Evolutionary conservation across 1,140 invertebrate genomes (phyloP), one percentile per base, ranked within the genome.

Genomic region (Apis dorsata): DNA sequence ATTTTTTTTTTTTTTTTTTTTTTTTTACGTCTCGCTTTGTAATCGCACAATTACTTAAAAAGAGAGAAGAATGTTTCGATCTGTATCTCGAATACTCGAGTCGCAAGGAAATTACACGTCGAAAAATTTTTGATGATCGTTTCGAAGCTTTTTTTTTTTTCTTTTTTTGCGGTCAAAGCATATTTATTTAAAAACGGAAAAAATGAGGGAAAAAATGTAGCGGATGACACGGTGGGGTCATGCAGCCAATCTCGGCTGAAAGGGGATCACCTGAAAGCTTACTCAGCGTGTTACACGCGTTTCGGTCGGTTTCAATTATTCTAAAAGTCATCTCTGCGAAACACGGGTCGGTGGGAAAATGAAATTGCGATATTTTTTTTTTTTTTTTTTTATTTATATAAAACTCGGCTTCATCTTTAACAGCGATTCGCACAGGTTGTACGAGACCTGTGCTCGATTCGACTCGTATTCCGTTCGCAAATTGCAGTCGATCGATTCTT

Each of bases 261-360:
- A 84, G 69, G 34, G 63, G 70, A 79, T 74, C 75, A 79, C 60
- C 62, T 84, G 77, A n/a, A 68, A 80, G 82, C 82, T 84, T 80
- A 79, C 34, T 79, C 81, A 63, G 75, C 76, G 69, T 44, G 34
- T 72, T 72, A 78, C 77, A 65, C 70, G 44, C 63, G 75, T 73
- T 80, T 73, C 70, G 57, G 77, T 60, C 69, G 70, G 60, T 84
- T 84, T 80, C 82, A 84, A 80, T 80, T 84, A 84, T 80, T 72
- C 69, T 79, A 73, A 80, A 79, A 80, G 82, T 80, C 69, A 59
- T 70, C 34, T 44, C 34, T 28, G 62, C 13, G 70, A 62, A 53
- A 80, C 77, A 78, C 17, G 59, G 59, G 21, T 59, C 81, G 34
- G 57, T n/a, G 75, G n/a, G 17, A 59, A 71, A 83, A 83, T 78